Evolutionary conservation across 2,888 invertebrate genomes (phyloP), one percentile per base, ranked within the genome.

Genomic region (Xylocampa areola): DNA sequence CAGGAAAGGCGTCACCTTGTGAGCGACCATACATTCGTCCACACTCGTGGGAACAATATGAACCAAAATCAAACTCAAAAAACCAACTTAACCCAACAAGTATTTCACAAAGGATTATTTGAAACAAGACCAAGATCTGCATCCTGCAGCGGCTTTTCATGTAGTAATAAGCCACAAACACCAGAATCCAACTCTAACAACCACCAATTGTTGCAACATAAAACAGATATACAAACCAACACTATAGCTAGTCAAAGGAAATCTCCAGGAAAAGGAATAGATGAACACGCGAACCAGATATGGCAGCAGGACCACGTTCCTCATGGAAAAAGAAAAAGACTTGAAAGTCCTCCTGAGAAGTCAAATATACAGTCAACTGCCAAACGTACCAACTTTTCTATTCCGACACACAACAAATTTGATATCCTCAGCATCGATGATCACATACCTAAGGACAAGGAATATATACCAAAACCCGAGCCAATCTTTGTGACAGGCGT

Each of bases 1-100:
- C 61, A 29, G 55, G 43, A 59, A 63, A 13, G 65, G 70, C 62
- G 65, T 70, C 58, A 68, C 62, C 54, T 33, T 14, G 14, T 32
- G 16, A 43, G 54, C 13, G 58, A 71, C 65, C 37, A 13, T 44
- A 44, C 30, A 21, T 33, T 60, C 54, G 50, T 14, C 44, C 44
- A 10, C 23, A 43, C 49, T 43, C 41, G 48, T 54, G 48, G 23
- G 35, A 54, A 36, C 23, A 40, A 41, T 17, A 55, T 23, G 17
- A 36, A 16, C 2, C 0, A 13, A 36, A 5, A 6, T 4, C 4
- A 21, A 21, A n/a, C n/a, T n/a, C 5, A 36, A 36, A 4, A 36
- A 36, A 36, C 4, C 4, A 36, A 4, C 2, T 36, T 2, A 0
- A 11, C 36, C 1, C 36, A 36, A 36, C 37, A 13, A 21, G 2